phyloP scores from a whole-genome alignment of 2,888 invertebrate species.

The Odontocolon sp. region DNA sequence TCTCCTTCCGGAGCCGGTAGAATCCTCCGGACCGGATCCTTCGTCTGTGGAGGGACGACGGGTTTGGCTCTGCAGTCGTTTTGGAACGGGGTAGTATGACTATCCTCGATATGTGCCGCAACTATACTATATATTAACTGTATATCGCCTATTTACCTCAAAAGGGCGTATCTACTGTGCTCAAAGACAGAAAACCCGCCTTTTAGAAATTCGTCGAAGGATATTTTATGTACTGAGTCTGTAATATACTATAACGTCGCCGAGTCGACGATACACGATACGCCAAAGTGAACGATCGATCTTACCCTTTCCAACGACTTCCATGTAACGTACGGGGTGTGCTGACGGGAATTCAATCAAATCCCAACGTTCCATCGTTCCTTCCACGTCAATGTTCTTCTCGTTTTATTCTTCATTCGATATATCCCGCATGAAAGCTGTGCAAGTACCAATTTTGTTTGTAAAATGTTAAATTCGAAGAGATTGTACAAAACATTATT shows the following conservation, averaged over 20 bases:
- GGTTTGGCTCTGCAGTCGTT: slow-evolving; percentile 6
- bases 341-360: slow-evolving; percentile 51
- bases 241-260: neutral
- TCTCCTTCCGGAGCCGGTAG: slow-evolving; percentile 37
- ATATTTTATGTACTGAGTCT: slow-evolving; percentile 35
- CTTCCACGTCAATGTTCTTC: slow-evolving; percentile 21
- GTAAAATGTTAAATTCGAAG: neutral
- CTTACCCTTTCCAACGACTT: slow-evolving; percentile 39
- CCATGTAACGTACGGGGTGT: slow-evolving; percentile 35
- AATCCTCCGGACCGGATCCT: slow-evolving; percentile 21
- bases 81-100: slow-evolving; percentile 6
- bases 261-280: slow-evolving; percentile 32
- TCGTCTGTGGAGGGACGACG: slow-evolving; percentile 28
- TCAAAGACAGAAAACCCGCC: too few species aligned
- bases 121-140: too few species aligned
- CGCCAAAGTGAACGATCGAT: slow-evolving; percentile 51
- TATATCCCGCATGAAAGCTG: neutral
- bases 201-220: too few species aligned
- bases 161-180: too few species aligned
- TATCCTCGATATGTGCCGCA: slow-evolving; percentile 8
- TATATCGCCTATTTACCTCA: too few species aligned
- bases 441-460: neutral
- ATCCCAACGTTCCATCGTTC: slow-evolving; percentile 27
- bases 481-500: too few species aligned
- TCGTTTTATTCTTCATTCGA: neutral